Conservation (phyloP, 2,888 invertebrate genomes). For the Pseudeuparius sepicola region DNA sequence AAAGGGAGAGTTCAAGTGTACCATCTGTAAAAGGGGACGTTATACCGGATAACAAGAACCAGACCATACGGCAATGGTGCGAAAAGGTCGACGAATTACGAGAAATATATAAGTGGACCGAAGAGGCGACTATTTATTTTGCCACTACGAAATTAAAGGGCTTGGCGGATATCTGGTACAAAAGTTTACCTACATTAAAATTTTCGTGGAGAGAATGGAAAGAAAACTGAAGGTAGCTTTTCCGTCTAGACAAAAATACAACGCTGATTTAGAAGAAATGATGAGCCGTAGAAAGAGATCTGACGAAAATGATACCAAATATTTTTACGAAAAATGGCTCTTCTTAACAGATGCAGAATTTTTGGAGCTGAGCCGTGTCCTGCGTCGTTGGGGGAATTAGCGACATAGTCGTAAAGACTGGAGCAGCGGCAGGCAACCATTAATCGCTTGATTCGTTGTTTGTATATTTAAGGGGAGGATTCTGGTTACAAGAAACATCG, state of each 20-base stretch:
- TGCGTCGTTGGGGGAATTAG: conserved; percentile 21
- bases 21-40: conserved; percentile 14
- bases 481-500: too few species aligned
- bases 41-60: conserved; percentile 15
- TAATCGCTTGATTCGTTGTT: conserved; percentile 15
- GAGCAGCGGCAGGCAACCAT: conserved; percentile 17
- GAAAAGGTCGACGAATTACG: conserved; percentile 20
- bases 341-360: conserved; percentile 18
- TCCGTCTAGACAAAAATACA: conserved; percentile 14
- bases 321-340: conserved; percentile 18
- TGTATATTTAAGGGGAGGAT: conserved; percentile 14
- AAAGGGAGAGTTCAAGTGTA: too few species aligned
- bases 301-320: conserved; percentile 16
- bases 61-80: conserved; percentile 17
- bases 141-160: conserved; percentile 18
- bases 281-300: conserved; percentile 13
- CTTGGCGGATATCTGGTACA: conserved; percentile 23
- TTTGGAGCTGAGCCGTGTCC: conserved; percentile 19
- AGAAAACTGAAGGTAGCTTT: conserved; percentile 17
- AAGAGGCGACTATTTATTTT: conserved; percentile 21
- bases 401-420: conserved; percentile 16
- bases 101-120: conserved; percentile 19
- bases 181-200: conserved; percentile 18
- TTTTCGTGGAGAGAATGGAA: conserved; percentile 23
- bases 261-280: conserved; percentile 13